phyloP scores from a whole-genome alignment of 1,140 invertebrate genomes.

The Calephelis virginiensis region DNA sequence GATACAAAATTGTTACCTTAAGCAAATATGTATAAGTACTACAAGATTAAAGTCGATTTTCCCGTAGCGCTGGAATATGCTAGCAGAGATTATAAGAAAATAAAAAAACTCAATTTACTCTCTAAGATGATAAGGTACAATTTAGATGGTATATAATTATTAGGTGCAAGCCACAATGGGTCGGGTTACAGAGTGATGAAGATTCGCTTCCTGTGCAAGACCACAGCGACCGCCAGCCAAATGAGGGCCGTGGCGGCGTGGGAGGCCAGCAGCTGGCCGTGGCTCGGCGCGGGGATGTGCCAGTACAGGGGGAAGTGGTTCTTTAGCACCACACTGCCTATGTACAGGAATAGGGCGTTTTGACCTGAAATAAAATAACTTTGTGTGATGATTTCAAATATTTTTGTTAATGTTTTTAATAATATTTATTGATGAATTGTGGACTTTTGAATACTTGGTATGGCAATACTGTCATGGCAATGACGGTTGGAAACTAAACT shows the following conservation, averaged over 20 bases:
- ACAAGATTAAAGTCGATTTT: background rate
- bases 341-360: conserved; percentile 90
- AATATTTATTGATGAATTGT: too few species aligned
- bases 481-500: too few species aligned
- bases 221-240: conserved; percentile 87
- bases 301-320: conserved; percentile 88
- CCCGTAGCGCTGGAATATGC: background rate
- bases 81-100: background rate
- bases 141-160: background rate
- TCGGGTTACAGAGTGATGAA: conserved; percentile 83
- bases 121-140: background rate
- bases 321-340: conserved; percentile 87
- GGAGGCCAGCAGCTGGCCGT: conserved; percentile 83
- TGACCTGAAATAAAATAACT: conserved; percentile 77
- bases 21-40: background rate
- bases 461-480: too few species aligned
- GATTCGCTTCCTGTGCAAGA: conserved; percentile 84
- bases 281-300: conserved; percentile 81
- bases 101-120: background rate
- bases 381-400: background rate
- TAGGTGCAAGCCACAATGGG: background rate
- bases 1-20: background rate
- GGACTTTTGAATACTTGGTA: too few species aligned
- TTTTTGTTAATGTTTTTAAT: too few species aligned
- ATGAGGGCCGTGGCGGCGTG: conserved; percentile 86